These are phyloP conservation scores for Pachypanchax playfairii DNA, from an alignment of 2,113 vertebrate species.

Conservation along the genomic window DNA sequence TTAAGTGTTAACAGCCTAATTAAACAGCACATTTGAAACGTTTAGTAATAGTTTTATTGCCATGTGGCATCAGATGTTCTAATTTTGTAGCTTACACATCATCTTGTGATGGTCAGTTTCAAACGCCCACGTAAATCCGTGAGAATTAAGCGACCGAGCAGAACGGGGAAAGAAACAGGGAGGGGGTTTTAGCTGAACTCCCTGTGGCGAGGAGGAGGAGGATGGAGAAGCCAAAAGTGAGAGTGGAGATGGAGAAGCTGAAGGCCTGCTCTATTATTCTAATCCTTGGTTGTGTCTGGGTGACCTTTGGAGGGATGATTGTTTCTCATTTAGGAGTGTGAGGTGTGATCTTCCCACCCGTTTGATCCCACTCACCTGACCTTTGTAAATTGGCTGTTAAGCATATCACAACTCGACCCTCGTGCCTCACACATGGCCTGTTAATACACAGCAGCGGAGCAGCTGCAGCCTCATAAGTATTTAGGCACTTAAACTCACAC, in stretches of 20 bases:
- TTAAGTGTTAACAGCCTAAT: neutral
- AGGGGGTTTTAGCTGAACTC: constrained; percentile 15
- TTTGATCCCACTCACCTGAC: constrained; percentile 85
- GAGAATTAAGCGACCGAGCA: neutral
- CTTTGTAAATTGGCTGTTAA: constrained; percentile 90
- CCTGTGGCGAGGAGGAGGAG: constrained; percentile 40
- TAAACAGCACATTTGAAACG: too few species aligned
- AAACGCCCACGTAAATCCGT: neutral
- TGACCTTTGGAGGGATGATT: constrained; percentile 84
- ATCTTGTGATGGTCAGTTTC: neutral
- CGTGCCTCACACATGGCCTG: constrained; percentile 67
- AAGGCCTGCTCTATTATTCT: constrained; percentile 82
- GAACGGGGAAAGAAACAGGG: constrained; percentile 11
- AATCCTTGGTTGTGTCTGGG: constrained; percentile 78
- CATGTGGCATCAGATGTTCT: too few species aligned
- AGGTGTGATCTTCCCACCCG: constrained; percentile 83
- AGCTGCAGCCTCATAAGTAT: constrained; percentile 46
- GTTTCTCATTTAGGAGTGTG: constrained; percentile 85
- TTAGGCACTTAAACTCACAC: constrained; percentile 44
- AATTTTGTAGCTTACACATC: too few species aligned
- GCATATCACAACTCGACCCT: constrained; percentile 80
- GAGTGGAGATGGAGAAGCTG: constrained; percentile 56
- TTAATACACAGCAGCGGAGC: constrained; percentile 65
- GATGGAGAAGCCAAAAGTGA: constrained; percentile 35
- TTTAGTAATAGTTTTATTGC: neutral